These are phyloP conservation scores for Drosophila kokeensis DNA, from an alignment of 2,888 invertebrate species.

Conservation along the genomic window DNA sequence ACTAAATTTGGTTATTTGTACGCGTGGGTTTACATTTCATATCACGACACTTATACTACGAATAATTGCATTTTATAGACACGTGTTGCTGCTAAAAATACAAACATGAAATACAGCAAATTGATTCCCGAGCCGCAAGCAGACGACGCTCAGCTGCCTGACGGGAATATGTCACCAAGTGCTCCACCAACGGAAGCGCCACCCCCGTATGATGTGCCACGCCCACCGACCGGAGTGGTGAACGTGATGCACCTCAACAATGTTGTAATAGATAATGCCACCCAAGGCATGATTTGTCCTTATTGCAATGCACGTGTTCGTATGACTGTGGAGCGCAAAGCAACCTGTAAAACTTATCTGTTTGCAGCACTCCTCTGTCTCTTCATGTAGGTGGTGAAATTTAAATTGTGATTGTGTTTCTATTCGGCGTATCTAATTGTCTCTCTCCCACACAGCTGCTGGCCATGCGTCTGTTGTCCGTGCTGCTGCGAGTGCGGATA, in stretches of 20 bases:
- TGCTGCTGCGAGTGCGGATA: constrained; percentile 66
- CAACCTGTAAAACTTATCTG: constrained; percentile 53
- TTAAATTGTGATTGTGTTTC: neutral
- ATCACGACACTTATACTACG: neutral
- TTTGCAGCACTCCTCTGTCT: constrained; percentile 53
- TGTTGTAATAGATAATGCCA: constrained; percentile 20
- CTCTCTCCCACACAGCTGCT: constrained; percentile 38
- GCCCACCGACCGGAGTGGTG: neutral
- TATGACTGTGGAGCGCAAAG: constrained; percentile 47
- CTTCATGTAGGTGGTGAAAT: constrained; percentile 38
- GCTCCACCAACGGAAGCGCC: constrained; percentile 39
- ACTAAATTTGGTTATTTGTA: neutral
- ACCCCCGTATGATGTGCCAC: neutral
- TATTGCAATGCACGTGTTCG: constrained; percentile 40
- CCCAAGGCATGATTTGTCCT: constrained; percentile 53
- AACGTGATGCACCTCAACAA: constrained; percentile 37
- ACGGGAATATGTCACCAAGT: neutral
- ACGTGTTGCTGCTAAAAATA: constrained; percentile 28
- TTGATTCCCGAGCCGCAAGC: constrained; percentile 24
- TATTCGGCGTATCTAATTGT: neutral
- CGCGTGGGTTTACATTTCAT: neutral
- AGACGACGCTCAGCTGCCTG: constrained; percentile 4
- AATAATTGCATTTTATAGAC: neutral
- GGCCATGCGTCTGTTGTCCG: constrained; percentile 64
- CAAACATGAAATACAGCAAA: constrained; percentile 45